Evolutionary conservation across 2,113 vertebrate species (phyloP), one percentile per base, ranked within the genome.

Genomic region (Urocitellus parryii): DNA sequence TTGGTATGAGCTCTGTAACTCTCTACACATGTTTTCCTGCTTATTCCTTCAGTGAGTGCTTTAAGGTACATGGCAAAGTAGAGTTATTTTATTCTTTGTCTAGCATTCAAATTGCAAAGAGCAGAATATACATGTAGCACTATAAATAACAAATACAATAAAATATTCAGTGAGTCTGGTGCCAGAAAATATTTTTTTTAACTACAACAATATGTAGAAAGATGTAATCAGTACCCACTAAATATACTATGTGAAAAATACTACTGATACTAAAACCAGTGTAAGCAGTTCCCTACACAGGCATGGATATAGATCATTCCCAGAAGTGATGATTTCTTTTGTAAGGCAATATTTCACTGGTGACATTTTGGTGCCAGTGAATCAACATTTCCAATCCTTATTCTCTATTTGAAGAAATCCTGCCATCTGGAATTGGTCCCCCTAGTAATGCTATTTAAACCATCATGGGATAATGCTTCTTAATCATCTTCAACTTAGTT

Each of bases 361-460:
- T 94, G 89, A 92, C 88, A 96, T 76, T 95, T 92, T 74, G 70
- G 86, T 96, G n/a, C 34, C 34, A 86, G 73, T 80, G 74, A 81
- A 76, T 79, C 68, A 95, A 87, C 70, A 63, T 72, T 92, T 80
- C 87, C 32, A 78, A 79, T 67, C 48, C 29, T 7, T 10, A 94
- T 70, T 83, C 25, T 97, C 29, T 85, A 16, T 88, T 80, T 92
- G 74, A 94, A 96, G 94, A 88, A 87, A 94, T 89, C 42, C 48
- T 93, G 76, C 70, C 93, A 88, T 80, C 89, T 96, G 68, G n/a
- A 95, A 90, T 93, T 93, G 39, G 16, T 94, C 81, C 58, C 74
- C 81, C 25, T 74, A 68, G 32, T 70, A 84, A 88, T 91, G n/a
- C 65, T 95, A 48, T 88, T 91, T 61, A 96, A 87, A 68, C 76